Evolutionary conservation across 2,888 invertebrate genomes (phyloP).

Genomic region (Drosophila heteroneura): DNA sequence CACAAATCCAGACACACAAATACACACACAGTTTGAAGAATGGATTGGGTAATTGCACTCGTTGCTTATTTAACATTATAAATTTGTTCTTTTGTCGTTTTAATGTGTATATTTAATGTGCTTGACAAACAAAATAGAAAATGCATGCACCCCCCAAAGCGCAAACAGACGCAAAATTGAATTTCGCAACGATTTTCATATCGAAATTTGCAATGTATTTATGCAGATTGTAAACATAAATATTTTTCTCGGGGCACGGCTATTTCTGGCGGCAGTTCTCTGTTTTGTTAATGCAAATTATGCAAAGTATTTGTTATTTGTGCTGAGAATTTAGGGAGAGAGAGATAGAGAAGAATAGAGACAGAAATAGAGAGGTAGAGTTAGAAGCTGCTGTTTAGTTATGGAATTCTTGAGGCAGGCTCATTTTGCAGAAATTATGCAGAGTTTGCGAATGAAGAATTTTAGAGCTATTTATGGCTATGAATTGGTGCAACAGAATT

Average conservation of each 20-base stretch:
- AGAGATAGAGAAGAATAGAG: neutral
- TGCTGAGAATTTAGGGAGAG: neutral
- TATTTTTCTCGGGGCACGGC: constrained; percentile 22
- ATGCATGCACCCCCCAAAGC: neutral
- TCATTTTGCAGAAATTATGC: neutral
- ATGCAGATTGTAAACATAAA: constrained; percentile 44
- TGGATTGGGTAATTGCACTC: constrained; percentile 26
- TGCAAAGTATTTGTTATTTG: constrained; percentile 55
- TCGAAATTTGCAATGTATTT: constrained; percentile 44
- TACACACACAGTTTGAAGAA: neutral
- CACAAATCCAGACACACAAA: neutral
- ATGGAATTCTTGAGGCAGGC: neutral
- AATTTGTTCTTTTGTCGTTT: constrained; percentile 51
- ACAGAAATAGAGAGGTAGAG: neutral
- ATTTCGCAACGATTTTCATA: constrained; percentile 47
- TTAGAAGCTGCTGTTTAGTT: neutral
- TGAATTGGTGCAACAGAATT: neutral
- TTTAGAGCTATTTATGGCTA: neutral
- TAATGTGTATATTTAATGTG: constrained; percentile 69
- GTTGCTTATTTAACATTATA: constrained; percentile 36
- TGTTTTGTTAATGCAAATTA: constrained; percentile 60
- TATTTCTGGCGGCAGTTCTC: constrained; percentile 6
- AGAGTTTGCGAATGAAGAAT: neutral
- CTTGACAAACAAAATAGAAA: constrained; percentile 31
- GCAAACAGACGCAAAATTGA: constrained; percentile 51